Evolutionary conservation across 2,888 invertebrate species (phyloP).

Genomic region (Villa cingulata): DNA sequence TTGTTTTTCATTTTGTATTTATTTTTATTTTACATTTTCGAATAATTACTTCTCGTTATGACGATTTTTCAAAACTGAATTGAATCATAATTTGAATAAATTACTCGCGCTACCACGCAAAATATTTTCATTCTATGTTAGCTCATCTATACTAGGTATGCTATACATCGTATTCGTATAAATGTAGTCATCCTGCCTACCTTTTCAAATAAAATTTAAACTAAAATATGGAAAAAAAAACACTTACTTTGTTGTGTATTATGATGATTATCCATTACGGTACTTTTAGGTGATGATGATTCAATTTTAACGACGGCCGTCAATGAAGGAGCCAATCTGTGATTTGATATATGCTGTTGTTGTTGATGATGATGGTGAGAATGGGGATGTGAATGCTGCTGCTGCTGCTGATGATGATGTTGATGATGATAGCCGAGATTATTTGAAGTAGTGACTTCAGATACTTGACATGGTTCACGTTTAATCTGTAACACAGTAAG

Average conservation of each 20-base stretch:
- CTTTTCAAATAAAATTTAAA: too few relatives aligned
- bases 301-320: constrained; percentile 35
- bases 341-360: constrained; percentile 7
- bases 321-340: constrained; percentile 22
- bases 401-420: constrained; percentile 16
- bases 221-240: background rate
- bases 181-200: too few relatives aligned
- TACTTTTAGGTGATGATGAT: constrained; percentile 32
- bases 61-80: too few relatives aligned
- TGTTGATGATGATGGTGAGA: constrained; percentile 15
- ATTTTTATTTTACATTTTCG: too few relatives aligned
- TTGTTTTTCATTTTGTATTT: too few relatives aligned
- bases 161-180: too few relatives aligned
- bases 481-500: constrained; percentile 34
- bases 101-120: too few relatives aligned
- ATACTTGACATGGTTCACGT: constrained; percentile 36
- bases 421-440: constrained; percentile 25
- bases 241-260: constrained; percentile 15
- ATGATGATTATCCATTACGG: constrained; percentile 26
- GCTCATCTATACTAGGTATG: too few relatives aligned
- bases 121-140: too few relatives aligned
- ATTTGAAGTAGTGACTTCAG: constrained; percentile 35
- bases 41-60: too few relatives aligned
- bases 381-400: constrained; percentile 9
- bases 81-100: too few relatives aligned